phyloP scores from a whole-genome alignment of 1,140 invertebrate species.

The Anastrepha ludens region DNA sequence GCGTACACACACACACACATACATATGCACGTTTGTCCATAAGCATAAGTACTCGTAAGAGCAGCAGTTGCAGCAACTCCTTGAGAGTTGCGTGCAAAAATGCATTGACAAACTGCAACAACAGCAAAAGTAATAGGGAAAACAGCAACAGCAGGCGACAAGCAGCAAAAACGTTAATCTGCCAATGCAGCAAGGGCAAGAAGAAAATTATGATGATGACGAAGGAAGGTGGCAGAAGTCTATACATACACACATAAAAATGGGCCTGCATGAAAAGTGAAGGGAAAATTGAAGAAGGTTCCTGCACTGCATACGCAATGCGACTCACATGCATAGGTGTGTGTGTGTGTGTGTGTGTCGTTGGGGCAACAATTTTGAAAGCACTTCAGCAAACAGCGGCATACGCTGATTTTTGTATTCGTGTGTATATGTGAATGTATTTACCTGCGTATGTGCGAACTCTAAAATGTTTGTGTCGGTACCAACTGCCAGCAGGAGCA shows the following conservation, averaged over 20 bases:
- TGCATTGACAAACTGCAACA: conserved; percentile 1
- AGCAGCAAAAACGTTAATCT: conserved; percentile 39
- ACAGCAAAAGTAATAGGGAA: not conserved
- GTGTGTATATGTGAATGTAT: not conserved
- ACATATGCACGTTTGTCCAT: not conserved
- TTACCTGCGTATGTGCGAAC: not conserved
- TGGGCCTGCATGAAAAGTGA: not conserved
- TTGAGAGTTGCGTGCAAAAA: conserved; percentile 50
- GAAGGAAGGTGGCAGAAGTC: not conserved
- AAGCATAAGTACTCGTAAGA: not conserved
- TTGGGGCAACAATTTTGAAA: not conserved
- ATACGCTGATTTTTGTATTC: not conserved
- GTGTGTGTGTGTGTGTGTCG: no score
- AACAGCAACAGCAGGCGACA: not conserved
- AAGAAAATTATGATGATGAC: not conserved
- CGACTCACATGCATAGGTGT: not conserved
- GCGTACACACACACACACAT: not conserved
- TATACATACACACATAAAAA: not conserved
- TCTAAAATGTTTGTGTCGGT: not conserved
- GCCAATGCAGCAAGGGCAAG: not conserved
- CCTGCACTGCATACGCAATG: not conserved
- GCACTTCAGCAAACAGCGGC: not conserved
- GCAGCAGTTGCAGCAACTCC: conserved; percentile 16
- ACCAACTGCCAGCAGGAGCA: not conserved
- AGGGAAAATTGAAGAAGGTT: conserved; percentile 18